Evolutionary conservation across 2,888 invertebrate species (phyloP).

Genomic region (Helicoverpa assulta): DNA sequence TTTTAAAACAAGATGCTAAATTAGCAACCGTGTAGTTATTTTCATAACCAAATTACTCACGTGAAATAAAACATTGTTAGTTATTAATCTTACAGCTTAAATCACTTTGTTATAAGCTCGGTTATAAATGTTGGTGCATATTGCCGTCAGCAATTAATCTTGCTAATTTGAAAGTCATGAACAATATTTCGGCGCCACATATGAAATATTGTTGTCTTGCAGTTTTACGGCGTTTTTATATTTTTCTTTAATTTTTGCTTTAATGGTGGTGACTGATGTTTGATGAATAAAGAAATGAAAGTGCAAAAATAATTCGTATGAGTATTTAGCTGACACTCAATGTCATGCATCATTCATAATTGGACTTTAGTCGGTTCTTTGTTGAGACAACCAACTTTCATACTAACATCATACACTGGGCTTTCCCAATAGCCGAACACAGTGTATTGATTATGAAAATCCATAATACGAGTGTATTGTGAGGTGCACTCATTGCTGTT

Average conservation of each 20-base stretch:
- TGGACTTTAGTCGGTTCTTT: background rate
- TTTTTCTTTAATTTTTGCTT: slow-evolving; percentile 26
- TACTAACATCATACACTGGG: background rate
- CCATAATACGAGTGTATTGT: background rate
- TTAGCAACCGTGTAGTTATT: slow-evolving; percentile 2
- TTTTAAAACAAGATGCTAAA: slow-evolving; percentile 23
- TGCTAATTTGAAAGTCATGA: slow-evolving; percentile 46
- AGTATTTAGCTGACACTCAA: background rate
- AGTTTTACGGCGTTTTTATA: slow-evolving; percentile 29
- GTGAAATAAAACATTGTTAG: slow-evolving; percentile 28
- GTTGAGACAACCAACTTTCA: background rate
- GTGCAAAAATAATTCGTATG: slow-evolving; percentile 7
- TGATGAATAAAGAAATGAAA: background rate
- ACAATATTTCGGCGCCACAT: slow-evolving; percentile 56
- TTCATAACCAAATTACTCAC: slow-evolving; percentile 29
- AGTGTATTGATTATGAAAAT: background rate
- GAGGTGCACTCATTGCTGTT: background rate
- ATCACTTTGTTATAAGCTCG: slow-evolving; percentile 10
- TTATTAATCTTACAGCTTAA: slow-evolving; percentile 20
- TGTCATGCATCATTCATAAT: slow-evolving; percentile 14
- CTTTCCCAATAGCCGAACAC: too few species aligned
- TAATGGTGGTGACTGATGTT: slow-evolving; percentile 23
- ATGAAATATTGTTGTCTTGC: slow-evolving; percentile 31
- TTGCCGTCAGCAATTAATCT: slow-evolving; percentile 42
- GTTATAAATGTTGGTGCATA: slow-evolving; percentile 28